phyloP scores from a whole-genome alignment of 2,888 invertebrate species.

The Homarus gammarus region DNA sequence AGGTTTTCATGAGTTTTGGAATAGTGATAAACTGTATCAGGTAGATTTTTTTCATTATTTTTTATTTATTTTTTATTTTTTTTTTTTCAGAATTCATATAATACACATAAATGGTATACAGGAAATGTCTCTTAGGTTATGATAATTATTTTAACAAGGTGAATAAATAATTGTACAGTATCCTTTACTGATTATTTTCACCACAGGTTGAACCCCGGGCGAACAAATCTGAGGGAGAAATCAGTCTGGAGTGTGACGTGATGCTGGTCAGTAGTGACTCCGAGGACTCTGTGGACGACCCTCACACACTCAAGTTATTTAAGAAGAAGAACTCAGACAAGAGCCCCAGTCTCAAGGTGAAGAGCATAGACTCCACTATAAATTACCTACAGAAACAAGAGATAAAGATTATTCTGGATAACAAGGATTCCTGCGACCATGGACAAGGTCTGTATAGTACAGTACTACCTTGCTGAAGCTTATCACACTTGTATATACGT shows the following conservation, averaged over 20 bases:
- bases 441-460: constrained; percentile 28
- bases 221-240: constrained; percentile 43
- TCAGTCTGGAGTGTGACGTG: constrained; percentile 55
- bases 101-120: no score
- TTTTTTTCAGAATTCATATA: no score
- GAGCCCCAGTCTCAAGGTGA: not conserved
- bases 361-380: no score
- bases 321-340: constrained; percentile 26
- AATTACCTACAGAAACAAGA: not conserved
- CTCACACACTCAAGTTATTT: not conserved
- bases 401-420: not conserved
- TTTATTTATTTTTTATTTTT: no score
- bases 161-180: no score
- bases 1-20: no score
- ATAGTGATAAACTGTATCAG: no score
- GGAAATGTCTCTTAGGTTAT: no score
- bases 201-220: constrained; percentile 29
- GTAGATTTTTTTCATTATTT: no score
- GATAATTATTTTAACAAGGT: no score
- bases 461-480: no score
- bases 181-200: not conserved
- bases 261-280: constrained; percentile 65
- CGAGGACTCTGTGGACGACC: constrained; percentile 45
- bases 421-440: not conserved
- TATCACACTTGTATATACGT: not conserved